Conservation (phyloP, 23 tunicate genomes). For the Ascidia mentula region DNA sequence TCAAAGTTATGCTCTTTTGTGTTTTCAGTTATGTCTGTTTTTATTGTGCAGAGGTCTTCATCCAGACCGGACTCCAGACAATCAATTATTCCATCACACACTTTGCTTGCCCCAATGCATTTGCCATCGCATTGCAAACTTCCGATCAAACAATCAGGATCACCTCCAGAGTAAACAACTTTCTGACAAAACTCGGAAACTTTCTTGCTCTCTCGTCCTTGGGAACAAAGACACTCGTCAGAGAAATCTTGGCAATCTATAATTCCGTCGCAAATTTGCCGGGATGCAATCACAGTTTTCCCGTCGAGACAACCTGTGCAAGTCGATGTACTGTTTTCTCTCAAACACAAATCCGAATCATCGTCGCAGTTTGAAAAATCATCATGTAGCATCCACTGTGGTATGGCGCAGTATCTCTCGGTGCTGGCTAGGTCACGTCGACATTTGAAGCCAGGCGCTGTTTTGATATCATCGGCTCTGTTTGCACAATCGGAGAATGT, state of each 20-base stretch:
- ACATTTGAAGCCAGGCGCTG: constrained; percentile 23
- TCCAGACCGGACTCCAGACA: background rate
- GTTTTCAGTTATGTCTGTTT: background rate
- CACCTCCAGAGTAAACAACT: background rate
- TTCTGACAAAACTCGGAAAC: background rate
- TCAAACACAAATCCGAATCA: constrained; percentile 26
- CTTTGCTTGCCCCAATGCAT: background rate
- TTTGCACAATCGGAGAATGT: constrained; percentile 4
- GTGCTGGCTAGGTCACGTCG: background rate
- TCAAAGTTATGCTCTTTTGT: background rate
- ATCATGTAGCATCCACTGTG: constrained; percentile 33
- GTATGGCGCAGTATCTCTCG: constrained; percentile 8
- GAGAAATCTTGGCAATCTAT: background rate
- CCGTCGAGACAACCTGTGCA: constrained; percentile 2
- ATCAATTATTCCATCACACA: background rate
- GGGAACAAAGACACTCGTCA: background rate
- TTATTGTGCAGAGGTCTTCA: background rate
- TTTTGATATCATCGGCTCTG: background rate
- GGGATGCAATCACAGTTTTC: background rate
- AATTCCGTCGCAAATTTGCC: constrained; percentile 15
- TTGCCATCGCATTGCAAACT: background rate
- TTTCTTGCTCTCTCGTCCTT: background rate
- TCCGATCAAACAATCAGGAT: background rate
- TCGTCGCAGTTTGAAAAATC: constrained; percentile 15
- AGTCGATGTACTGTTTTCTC: background rate